Evolutionary conservation across 92 coral and sea anemone species (phyloP).

Genomic region (Parazoanthus atlanticus): DNA sequence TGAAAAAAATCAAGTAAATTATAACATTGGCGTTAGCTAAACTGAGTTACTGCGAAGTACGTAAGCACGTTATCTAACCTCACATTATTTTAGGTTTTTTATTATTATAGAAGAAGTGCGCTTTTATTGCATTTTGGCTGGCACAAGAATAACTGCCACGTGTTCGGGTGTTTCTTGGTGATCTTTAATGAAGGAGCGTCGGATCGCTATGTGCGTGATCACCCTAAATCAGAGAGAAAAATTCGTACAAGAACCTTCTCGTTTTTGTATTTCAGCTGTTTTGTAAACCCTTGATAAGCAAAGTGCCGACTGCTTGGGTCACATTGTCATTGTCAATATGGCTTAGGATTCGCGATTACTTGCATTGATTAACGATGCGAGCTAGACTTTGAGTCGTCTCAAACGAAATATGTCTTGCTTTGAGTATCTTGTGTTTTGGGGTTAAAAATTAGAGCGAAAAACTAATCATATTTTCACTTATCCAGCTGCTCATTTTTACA

Average conservation of each 20-base stretch:
- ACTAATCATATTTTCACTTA: not conserved
- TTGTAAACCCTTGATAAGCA: not conserved
- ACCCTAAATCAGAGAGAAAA: not conserved
- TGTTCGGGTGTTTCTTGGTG: not conserved
- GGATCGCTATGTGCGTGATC: not conserved
- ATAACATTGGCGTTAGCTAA: not conserved
- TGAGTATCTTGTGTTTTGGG: not conserved
- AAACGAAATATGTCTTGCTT: not conserved
- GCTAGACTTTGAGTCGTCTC: not conserved
- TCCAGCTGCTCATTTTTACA: conserved; percentile 28
- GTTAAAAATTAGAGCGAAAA: not conserved
- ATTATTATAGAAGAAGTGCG: not conserved
- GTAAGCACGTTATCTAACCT: not conserved
- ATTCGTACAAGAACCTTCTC: not conserved
- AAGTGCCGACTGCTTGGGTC: not conserved
- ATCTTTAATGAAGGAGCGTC: not conserved
- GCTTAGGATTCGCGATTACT: not conserved
- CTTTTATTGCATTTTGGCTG: not conserved
- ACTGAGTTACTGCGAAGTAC: not conserved
- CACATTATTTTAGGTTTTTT: not conserved
- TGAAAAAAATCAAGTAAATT: not conserved
- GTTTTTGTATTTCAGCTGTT: no score
- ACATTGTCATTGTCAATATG: not conserved
- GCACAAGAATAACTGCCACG: not conserved
- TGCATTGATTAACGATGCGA: not conserved